phyloP scores from a whole-genome alignment of 1,140 invertebrate species.

The Nixonia krombeini region DNA sequence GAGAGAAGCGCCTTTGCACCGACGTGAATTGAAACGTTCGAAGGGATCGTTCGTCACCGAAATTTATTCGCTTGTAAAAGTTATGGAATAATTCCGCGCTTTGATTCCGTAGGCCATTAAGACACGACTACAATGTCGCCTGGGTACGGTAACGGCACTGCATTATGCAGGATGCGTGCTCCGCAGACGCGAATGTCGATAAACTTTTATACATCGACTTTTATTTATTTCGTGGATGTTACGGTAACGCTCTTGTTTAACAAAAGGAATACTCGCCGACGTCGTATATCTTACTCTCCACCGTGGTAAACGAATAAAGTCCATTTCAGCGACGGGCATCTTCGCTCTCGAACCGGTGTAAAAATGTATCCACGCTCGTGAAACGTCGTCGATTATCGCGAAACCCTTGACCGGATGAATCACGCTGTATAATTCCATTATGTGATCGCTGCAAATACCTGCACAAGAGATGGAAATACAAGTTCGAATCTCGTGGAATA shows the following conservation, averaged over 20 bases:
- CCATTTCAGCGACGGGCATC: neutral
- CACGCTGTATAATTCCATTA: constrained; percentile 58
- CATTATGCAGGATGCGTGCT: constrained; percentile 43
- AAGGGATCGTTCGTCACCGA: constrained; percentile 49
- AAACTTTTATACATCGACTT: constrained; percentile 28
- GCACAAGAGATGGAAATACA: constrained; percentile 65
- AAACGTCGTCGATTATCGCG: constrained; percentile 4
- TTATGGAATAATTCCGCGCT: constrained; percentile 44
- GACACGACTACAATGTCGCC: constrained; percentile 47
- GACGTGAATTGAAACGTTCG: constrained; percentile 48
- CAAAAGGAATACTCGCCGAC: too few species aligned
- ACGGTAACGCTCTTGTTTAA: neutral
- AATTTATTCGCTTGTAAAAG: constrained; percentile 53
- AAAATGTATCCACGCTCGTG: too few species aligned
- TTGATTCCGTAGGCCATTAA: constrained; percentile 48
- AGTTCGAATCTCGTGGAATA: constrained; percentile 49
- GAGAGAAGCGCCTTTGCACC: constrained; percentile 30
- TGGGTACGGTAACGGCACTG: constrained; percentile 35
- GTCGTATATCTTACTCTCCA: too few species aligned
- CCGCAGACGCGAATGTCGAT: constrained; percentile 36
- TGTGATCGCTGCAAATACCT: constrained; percentile 67
- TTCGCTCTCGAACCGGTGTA: constrained; percentile 14
- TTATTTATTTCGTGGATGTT: constrained; percentile 32
- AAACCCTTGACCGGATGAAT: too few species aligned
- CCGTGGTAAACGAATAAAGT: too few species aligned